Conservation (phyloP, 2,888 invertebrate genomes). For the Dasysyrphus tricinctus region DNA sequence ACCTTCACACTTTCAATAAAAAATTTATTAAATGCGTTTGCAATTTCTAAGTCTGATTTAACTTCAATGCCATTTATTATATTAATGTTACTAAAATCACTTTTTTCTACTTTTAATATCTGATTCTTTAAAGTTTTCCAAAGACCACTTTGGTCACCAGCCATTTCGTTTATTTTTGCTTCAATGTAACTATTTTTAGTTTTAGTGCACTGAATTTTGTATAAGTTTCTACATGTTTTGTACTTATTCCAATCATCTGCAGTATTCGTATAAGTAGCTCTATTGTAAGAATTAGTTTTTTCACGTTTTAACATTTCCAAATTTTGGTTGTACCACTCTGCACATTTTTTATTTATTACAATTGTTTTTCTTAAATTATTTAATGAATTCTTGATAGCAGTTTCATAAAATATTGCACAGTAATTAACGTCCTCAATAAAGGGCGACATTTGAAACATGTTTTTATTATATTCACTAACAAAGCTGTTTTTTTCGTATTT, state of each 20-base stretch:
- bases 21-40: not conserved
- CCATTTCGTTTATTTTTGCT: slow-evolving; percentile 5
- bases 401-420: not conserved
- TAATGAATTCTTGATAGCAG: not conserved
- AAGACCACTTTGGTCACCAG: slow-evolving; percentile 9
- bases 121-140: slow-evolving; percentile 8
- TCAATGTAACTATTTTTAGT: slow-evolving; percentile 3
- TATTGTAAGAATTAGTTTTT: no score
- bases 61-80: no score
- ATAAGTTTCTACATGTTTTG: slow-evolving; percentile 4
- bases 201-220: not conserved
- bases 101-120: no score
- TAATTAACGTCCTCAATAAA: not conserved
- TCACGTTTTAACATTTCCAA: not conserved
- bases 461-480: not conserved
- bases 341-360: not conserved
- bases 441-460: not conserved
- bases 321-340: not conserved
- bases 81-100: no score
- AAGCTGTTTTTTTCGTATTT: slow-evolving; percentile 7
- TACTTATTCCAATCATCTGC: slow-evolving; percentile 3
- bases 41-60: no score
- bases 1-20: not conserved
- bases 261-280: not conserved
- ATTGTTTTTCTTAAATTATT: not conserved